Base-by-base conservation (phyloP, 2,888 invertebrate species). In the Eupithecia abbreviata region DNA sequence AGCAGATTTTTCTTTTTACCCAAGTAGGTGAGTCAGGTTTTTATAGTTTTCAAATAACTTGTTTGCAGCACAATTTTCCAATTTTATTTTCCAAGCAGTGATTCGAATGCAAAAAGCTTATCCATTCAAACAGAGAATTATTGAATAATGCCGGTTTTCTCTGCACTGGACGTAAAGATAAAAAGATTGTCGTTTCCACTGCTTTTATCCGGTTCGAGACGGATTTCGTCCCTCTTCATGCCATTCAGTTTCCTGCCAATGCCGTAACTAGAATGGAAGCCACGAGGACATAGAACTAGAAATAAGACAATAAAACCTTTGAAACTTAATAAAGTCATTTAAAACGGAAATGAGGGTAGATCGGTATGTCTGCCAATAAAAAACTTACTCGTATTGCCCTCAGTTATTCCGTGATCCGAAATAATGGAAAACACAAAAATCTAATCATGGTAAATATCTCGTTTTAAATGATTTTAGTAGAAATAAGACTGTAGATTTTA, bases 141-240 rank as follows among this genome's bases (percentile, higher is more conserved):
- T 58, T 58, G 55, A 58, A 58, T 58, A 58, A 58, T 9, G 6
- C 55, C 18, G 3, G 51, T 58, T 58, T n/a, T 43, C n/a, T 45
- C 45, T 7, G 15, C 68, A 30, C 65, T 10, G 30, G 55, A 77
- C 68, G 62, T 72, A 65, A 41, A 72, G 72, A 72, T 72, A 65
- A 72, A 65, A 72, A 30, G 62, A 62, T 72, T 45, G 72, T 42
- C 71, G 71, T 45, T 72, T 47, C 15, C 41, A 45, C 45, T 49
- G 65, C 47, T 65, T 47, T 72, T 65, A 41, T 41, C 30, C 67
- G 65, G 41, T 62, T 72, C 41, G 55, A 47, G 45, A 41, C 41
- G 45, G 41, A 72, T 72, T 30, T 7, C 43, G 43, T 43, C 65
- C 68, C 10, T 45, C 45, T 68, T 5, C 47, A n/a, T 9, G n/a